Evolutionary conservation across 1,140 invertebrate species (phyloP), one percentile per base, ranked within the genome.

Genomic region (Ceratosolen solmsi): DNA sequence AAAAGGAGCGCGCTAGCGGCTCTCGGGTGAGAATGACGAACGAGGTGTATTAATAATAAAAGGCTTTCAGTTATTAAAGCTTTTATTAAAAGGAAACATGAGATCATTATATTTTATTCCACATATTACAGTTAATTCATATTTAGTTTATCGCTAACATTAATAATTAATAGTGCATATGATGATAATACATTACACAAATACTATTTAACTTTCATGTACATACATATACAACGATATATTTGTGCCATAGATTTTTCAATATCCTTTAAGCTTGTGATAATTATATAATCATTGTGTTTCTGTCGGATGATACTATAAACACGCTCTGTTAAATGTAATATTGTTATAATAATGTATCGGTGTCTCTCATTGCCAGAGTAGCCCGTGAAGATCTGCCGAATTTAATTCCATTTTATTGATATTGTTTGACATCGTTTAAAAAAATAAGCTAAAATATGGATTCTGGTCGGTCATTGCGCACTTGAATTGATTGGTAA

Each of bases 121-220:
- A 74, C n/a, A 75, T 63, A 79, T 51, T 79, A 82, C 72, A 78
- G 11, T 79, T 74, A 63, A 54, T 73, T 63, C 63, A 73, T 22
- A 71, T 70, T 82, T 82, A 33, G 46, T 36, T 73, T 83, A 83
- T 83, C 5, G 17, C 76, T 83, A 79, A 79, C 82, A 83, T 74
- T 79, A 79, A n/a, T n/a, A 75, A 82, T 73, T 78, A 77, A 79
- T 83, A 79, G 60, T 79, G 76, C 60, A 74, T 22, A 68, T 72
- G 76, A 82, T 33, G n/a, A 60, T 77, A 33, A 76, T 77, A 54
- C 51, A 70, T 77, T 77, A 76, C 73, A 77, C 22, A 79, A 79
- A 83, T 75, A 79, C 58, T 74, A 73, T 82, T 82, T 71, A 25
- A 75, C 3, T 56, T 77, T 72, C 49, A 77, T 73, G 20, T 82